Percentiles rank a stretch among this genome's conserved stretches.
Conservation (phyloP, 1,140 invertebrate genomes). For the Apis florea region DNA sequence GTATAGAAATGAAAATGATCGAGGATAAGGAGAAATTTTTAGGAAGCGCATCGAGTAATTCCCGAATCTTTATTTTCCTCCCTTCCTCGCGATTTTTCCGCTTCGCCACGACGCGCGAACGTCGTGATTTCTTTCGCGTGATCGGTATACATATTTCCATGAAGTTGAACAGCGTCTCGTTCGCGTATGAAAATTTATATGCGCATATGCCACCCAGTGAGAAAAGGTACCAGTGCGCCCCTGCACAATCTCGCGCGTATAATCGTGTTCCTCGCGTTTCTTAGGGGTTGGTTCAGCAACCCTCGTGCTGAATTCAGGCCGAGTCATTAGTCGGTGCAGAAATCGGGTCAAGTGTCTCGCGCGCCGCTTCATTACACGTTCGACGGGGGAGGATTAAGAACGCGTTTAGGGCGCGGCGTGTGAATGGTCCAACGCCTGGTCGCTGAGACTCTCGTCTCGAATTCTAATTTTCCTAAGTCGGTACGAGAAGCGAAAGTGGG, state of each 20-base stretch:
- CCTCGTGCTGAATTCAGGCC: slow-evolving; percentile 16
- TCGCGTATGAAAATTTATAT: slow-evolving; percentile 45
- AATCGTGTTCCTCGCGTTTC: background rate
- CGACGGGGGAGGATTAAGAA: slow-evolving; percentile 30
- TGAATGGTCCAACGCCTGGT: slow-evolving; percentile 23
- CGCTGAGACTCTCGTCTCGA: slow-evolving; percentile 19
- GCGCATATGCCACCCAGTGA: background rate
- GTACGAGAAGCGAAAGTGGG: background rate
- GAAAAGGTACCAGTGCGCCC: background rate
- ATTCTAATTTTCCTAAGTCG: slow-evolving; percentile 10
- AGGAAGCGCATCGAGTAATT: too few relatives aligned
- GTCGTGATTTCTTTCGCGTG: background rate
- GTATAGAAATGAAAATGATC: too few relatives aligned
- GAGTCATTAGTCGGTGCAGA: slow-evolving; percentile 37
- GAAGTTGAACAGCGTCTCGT: background rate
- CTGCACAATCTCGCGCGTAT: background rate
- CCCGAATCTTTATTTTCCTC: background rate
- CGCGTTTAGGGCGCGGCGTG: slow-evolving; percentile 27
- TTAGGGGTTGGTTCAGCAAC: background rate
- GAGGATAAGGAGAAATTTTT: too few relatives aligned
- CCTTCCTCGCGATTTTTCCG: background rate
- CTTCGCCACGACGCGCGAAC: background rate
- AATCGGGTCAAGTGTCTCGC: slow-evolving; percentile 40
- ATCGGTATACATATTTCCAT: slow-evolving; percentile 40
- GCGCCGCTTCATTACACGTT: slow-evolving; percentile 41